A percentile compares a stretch with the other conserved stretches of the same genome.
phyloP scores from a whole-genome alignment of 2,113 vertebrate species.

The Cygnus buccinator region DNA sequence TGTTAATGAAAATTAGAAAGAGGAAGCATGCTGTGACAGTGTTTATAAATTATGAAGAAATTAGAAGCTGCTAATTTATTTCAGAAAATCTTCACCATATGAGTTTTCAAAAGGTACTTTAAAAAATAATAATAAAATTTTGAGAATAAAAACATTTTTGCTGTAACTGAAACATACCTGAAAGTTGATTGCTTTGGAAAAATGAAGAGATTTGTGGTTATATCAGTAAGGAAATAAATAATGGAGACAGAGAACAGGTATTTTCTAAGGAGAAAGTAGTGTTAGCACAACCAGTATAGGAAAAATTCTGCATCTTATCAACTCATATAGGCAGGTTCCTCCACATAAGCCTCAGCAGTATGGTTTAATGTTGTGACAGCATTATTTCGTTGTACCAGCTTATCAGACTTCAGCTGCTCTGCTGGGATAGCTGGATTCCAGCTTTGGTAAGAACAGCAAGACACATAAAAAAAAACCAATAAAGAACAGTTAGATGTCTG shows the following conservation, averaged over 20 bases:
- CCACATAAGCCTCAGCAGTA: background rate
- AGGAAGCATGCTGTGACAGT: background rate
- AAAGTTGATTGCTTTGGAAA: background rate
- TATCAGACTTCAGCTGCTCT: background rate
- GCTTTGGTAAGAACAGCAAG: background rate
- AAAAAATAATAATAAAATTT: too few relatives aligned
- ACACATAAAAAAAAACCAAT: background rate
- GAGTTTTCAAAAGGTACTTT: background rate
- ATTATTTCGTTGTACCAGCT: background rate
- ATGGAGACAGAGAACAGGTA: background rate
- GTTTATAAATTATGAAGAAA: constrained; percentile 14
- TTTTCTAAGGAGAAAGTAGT: background rate
- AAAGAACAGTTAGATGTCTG: background rate
- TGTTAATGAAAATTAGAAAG: background rate
- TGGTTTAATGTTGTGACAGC: background rate
- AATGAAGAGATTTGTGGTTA: background rate
- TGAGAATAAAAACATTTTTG: background rate
- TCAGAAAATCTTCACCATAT: background rate
- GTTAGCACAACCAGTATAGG: background rate
- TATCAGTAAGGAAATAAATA: background rate
- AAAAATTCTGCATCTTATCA: background rate
- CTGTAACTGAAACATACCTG: background rate
- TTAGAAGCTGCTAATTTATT: background rate
- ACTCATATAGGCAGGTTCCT: background rate
- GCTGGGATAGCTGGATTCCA: background rate